Base-by-base conservation (phyloP, 2,797 vertebrate genomes). In the Glossophaga mutica region DNA sequence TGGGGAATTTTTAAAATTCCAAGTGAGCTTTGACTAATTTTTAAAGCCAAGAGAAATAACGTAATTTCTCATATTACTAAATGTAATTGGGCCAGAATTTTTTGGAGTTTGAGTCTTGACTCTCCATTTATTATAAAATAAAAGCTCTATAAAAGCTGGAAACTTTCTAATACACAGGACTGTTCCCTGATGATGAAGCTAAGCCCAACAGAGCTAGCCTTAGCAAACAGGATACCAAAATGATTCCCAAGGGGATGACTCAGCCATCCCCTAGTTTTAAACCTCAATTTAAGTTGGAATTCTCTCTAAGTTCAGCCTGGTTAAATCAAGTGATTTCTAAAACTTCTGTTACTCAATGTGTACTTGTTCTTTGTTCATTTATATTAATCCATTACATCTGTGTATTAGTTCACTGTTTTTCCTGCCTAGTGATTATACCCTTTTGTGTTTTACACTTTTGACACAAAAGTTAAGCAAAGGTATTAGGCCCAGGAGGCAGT, bases 11-110 rank as follows among this genome's bases (percentile, higher is more conserved):
- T 87, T 84, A 5, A 79, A 94, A 65, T 68, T 93, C 37, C 34
- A 78, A 84, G 42, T 88, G 39, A 82, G 18, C 87, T 89, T 78
- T 77, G 24, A 89, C 29, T 95, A 82, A 91, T 88, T 95, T 96
- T 93, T 86, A 79, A 85, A 93, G 83, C 78, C 78, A 94, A 88
- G 52, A 39, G 59, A 91, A 94, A 91, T 81, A 96, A 68, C 59
- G 70, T 86, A 82, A 92, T 94, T 81, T 81, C 50, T 94, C 79
- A 6, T 91, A 81, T 78, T 71, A 62, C 59, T 83, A 91, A 76
- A 44, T 46, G 37, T 88, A 93, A 94, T 77, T 82, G 42, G 73
- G 18, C 76, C 55, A 90, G 46, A 85, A 46, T n/a, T 83, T 50
- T 90, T 74, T 90, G 92, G 0, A 87, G 46, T 92, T 42, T 87